Evolutionary conservation across 2,888 invertebrate species (phyloP).

Genomic region (Nemotelus pantherinus): DNA sequence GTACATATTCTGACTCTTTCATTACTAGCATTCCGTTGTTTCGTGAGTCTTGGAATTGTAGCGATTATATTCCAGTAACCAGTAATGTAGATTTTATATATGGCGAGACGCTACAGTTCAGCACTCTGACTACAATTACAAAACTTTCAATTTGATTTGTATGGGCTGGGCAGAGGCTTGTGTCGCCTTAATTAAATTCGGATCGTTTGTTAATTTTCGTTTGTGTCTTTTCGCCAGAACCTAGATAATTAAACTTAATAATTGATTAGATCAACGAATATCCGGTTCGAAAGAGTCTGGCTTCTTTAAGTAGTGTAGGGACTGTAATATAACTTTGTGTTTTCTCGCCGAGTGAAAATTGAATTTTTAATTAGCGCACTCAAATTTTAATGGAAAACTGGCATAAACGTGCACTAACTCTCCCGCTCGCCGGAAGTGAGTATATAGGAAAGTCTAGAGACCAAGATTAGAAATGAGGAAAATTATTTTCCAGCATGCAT

Average conservation of each 20-base stretch:
- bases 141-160: slow-evolving; percentile 37
- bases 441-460: no score
- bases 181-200: slow-evolving; percentile 38
- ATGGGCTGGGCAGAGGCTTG: slow-evolving; percentile 14
- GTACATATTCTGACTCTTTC: no score
- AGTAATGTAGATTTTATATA: no score
- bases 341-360: slow-evolving; percentile 25
- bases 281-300: slow-evolving; percentile 8
- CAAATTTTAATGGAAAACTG: background rate
- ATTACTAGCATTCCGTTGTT: no score
- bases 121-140: slow-evolving; percentile 13
- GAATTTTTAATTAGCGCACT: slow-evolving; percentile 21
- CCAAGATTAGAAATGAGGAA: no score
- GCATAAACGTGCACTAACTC: no score
- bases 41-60: no score
- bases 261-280: slow-evolving; percentile 35
- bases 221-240: slow-evolving; percentile 22
- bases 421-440: no score
- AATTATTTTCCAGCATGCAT: no score
- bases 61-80: no score
- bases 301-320: slow-evolving; percentile 2
- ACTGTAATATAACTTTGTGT: slow-evolving; percentile 4
- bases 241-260: slow-evolving; percentile 41
- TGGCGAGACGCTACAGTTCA: background rate
- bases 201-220: slow-evolving; percentile 19